Conservation (phyloP, 2,888 invertebrate genomes). For the Apamea monoglypha region DNA sequence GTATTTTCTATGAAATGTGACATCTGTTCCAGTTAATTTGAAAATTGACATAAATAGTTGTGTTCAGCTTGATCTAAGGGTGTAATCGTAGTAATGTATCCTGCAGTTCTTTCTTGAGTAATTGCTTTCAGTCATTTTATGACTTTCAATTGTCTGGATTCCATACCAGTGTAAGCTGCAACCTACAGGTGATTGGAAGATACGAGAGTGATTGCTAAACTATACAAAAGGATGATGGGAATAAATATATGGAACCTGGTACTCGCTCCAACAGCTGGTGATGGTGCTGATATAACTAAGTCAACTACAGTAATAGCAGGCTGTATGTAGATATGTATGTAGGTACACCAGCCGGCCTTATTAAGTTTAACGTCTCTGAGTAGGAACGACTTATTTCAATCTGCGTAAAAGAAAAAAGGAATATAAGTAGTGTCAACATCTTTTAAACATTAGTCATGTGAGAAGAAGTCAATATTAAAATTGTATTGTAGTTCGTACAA, state of each 20-base stretch:
- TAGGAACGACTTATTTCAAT: background rate
- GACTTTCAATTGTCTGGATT: background rate
- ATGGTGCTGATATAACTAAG: background rate
- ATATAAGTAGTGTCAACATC: background rate
- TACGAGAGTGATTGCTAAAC: background rate
- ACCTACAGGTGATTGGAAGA: background rate
- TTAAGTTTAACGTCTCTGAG: background rate
- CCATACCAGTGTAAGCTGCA: background rate
- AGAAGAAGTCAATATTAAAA: background rate
- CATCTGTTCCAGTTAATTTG: conserved; percentile 54
- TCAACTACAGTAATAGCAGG: background rate
- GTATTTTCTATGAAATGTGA: conserved; percentile 51
- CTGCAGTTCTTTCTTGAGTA: background rate
- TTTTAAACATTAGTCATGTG: background rate
- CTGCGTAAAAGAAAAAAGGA: background rate
- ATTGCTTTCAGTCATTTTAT: background rate
- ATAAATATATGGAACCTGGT: background rate
- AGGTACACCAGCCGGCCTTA: background rate
- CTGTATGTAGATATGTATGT: background rate
- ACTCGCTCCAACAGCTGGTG: background rate
- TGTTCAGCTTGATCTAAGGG: conserved; percentile 24
- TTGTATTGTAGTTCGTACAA: background rate
- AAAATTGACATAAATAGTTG: conserved; percentile 17
- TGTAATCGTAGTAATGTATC: background rate
- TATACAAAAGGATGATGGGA: background rate